Evolutionary conservation across 1,140 invertebrate species (phyloP).

Genomic region (Pentalonia nigronervosa): DNA sequence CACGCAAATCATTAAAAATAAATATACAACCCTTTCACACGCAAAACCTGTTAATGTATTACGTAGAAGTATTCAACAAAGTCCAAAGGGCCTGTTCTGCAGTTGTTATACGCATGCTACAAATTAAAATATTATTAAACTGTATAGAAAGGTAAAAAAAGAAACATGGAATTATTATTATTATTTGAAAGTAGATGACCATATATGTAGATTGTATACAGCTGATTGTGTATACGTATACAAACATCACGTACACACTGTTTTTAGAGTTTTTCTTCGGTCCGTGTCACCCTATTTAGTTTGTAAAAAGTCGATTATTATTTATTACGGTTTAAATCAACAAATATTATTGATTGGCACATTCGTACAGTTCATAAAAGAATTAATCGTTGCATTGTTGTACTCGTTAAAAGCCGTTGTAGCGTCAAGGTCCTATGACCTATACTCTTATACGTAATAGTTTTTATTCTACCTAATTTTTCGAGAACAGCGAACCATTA

Average conservation of each 20-base stretch:
- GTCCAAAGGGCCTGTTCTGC: background rate
- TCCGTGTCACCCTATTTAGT: background rate
- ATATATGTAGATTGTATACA: background rate
- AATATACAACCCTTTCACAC: background rate
- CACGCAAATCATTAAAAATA: background rate
- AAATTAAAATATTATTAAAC: background rate
- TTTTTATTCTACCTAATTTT: background rate
- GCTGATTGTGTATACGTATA: background rate
- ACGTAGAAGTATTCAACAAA: background rate
- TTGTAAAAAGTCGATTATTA: background rate
- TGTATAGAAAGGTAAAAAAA: background rate
- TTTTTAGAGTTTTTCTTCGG: background rate
- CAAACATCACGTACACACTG: background rate
- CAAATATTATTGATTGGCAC: slow-evolving; percentile 30
- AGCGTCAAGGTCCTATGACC: background rate
- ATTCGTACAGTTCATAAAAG: background rate
- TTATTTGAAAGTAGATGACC: background rate
- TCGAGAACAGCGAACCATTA: background rate
- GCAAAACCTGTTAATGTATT: background rate
- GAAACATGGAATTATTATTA: background rate
- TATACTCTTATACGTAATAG: background rate
- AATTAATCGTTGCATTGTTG: background rate
- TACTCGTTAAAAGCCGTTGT: background rate
- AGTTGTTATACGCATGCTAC: background rate
- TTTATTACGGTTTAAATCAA: background rate